These are phyloP conservation scores for Toxotes lorentzi DNA, from an alignment of 2,797 vertebrate species.

Conservation along the genomic window DNA sequence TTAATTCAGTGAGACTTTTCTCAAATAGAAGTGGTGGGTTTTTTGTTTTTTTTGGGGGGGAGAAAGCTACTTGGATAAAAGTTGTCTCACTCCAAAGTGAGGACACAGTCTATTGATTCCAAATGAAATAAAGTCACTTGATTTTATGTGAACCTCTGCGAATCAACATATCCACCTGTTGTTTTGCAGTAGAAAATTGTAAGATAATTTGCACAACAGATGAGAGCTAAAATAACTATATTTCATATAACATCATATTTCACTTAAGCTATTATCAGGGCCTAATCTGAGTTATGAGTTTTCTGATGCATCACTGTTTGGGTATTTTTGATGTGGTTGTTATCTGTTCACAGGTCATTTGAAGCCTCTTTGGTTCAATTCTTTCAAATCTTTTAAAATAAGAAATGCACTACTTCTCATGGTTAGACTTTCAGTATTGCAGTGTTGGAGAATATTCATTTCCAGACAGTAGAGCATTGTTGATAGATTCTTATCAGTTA, in stretches of 20 bases:
- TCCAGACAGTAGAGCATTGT: constrained; percentile 18
- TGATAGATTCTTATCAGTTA: constrained; percentile 64
- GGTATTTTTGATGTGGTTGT: constrained; percentile 32
- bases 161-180: constrained; percentile 19
- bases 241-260: constrained; percentile 1
- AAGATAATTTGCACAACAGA: not conserved
- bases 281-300: not conserved
- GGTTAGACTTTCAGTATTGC: constrained; percentile 5
- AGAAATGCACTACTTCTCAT: not conserved
- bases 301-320: not conserved
- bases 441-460: constrained; percentile 26
- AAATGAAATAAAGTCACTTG: not conserved
- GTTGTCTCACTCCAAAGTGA: constrained; percentile 10
- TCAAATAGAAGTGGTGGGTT: constrained; percentile 35
- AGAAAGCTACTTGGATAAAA: constrained; percentile 17
- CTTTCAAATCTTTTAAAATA: constrained; percentile 5
- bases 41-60: not conserved
- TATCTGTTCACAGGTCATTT: constrained; percentile 14
- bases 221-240: not conserved
- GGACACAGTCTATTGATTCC: not conserved
- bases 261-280: not conserved
- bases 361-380: not conserved
- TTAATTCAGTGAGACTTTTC: constrained; percentile 63
- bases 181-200: constrained; percentile 3
- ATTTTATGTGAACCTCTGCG: not conserved